Evolutionary conservation across 2,113 vertebrate species (phyloP).

Genomic region (Sebastes fasciatus): DNA sequence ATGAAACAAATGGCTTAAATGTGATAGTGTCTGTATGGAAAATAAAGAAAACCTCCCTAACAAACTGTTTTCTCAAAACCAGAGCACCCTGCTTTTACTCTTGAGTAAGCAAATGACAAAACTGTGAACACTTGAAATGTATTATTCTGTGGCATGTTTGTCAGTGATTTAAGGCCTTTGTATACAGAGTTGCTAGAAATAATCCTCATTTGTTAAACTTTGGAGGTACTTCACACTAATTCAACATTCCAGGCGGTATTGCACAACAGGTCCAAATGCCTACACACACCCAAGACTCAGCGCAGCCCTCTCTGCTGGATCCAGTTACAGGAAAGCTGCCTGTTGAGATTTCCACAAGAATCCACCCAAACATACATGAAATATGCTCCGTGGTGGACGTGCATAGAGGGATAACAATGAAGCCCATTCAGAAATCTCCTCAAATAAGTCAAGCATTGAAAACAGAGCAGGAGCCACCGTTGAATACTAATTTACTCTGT

Average conservation of each 20-base stretch:
- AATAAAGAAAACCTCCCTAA: background rate
- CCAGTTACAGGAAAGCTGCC: conserved; percentile 55
- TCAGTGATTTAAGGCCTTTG: conserved; percentile 8
- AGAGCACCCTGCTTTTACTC: background rate
- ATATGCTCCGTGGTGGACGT: background rate
- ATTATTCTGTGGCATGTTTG: conserved; percentile 5
- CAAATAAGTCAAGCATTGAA: background rate
- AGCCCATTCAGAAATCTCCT: conserved; percentile 25
- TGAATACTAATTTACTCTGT: conserved; percentile 16
- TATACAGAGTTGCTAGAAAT: conserved; percentile 11
- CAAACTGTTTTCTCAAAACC: background rate
- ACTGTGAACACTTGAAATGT: background rate
- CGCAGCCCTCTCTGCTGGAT: conserved; percentile 49
- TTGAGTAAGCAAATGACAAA: conserved; percentile 3
- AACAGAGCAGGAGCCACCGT: background rate
- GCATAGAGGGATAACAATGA: background rate
- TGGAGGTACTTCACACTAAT: conserved; percentile 31
- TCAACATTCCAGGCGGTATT: conserved; percentile 70
- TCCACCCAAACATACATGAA: conserved; percentile 28
- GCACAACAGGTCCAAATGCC: conserved; percentile 66
- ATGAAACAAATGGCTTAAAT: background rate
- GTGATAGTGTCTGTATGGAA: background rate
- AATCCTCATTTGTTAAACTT: conserved; percentile 37
- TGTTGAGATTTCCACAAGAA: conserved; percentile 1
- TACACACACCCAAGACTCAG: conserved; percentile 60